A percentile compares a stretch with the other conserved stretches of the same genome.
These are phyloP conservation scores for Brachypodius melanocephalos DNA, from an alignment of 2,113 vertebrate species.

Conservation along the genomic window DNA sequence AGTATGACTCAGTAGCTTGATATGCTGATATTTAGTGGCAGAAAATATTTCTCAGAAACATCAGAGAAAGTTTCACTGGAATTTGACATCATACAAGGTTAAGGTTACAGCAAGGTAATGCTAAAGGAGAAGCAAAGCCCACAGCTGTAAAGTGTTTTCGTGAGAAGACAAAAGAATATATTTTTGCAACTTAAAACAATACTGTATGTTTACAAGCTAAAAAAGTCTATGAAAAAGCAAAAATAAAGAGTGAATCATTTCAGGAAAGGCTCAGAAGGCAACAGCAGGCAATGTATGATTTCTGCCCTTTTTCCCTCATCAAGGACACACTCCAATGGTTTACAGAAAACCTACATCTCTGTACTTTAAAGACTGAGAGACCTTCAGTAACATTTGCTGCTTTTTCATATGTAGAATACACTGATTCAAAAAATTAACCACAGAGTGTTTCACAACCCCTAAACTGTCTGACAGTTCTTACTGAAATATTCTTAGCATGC, in stretches of 20 bases:
- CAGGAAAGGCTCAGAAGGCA: background rate
- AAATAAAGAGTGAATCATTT: background rate
- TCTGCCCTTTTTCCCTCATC: background rate
- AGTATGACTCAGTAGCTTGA: background rate
- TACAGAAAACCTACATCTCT: background rate
- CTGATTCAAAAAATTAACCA: background rate
- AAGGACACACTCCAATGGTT: background rate
- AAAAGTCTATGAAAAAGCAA: background rate
- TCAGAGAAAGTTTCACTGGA: background rate
- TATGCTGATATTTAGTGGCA: background rate
- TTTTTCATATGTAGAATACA: background rate
- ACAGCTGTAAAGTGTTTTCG: background rate
- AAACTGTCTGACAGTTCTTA: background rate
- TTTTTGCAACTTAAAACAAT: background rate
- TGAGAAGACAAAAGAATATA: background rate
- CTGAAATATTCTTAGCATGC: background rate
- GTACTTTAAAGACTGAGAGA: background rate
- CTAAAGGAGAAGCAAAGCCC: background rate
- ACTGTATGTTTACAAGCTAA: background rate
- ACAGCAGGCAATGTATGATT: background rate
- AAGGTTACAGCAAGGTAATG: background rate
- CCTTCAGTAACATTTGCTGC: background rate
- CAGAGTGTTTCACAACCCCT: background rate
- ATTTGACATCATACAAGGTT: background rate
- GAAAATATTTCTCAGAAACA: background rate